Conservation (phyloP, 2,797 vertebrate genomes). For the Danio aesculapii region DNA sequence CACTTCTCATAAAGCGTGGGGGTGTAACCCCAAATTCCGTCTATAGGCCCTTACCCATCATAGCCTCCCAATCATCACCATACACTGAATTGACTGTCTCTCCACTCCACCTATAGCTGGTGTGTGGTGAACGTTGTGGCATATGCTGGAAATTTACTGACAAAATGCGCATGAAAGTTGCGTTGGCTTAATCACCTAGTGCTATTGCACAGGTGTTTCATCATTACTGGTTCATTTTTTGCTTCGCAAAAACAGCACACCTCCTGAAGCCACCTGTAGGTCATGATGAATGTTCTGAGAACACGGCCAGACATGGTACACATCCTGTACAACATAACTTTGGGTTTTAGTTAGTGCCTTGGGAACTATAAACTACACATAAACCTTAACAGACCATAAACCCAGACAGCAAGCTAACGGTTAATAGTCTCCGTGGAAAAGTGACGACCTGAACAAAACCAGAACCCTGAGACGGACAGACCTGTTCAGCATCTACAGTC, state of each 20-base stretch:
- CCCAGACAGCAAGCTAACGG: conserved; percentile 10
- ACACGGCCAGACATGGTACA: conserved; percentile 21
- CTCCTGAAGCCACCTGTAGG: conserved; percentile 34
- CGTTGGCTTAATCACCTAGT: too few relatives aligned
- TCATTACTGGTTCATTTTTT: conserved; percentile 20
- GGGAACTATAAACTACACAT: conserved; percentile 36
- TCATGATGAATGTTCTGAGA: conserved; percentile 21
- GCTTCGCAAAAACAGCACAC: conserved; percentile 17
- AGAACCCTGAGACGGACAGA: conserved; percentile 7
- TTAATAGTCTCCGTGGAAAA: not conserved
- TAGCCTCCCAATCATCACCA: too few relatives aligned
- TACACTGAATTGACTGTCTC: too few relatives aligned
- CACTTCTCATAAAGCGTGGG: too few relatives aligned
- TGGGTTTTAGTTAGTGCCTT: conserved; percentile 1
- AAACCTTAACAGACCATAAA: conserved; percentile 14
- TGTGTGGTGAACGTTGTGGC: too few relatives aligned
- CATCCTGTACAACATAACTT: conserved; percentile 13
- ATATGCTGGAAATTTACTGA: too few relatives aligned
- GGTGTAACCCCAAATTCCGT: too few relatives aligned
- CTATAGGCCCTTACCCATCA: too few relatives aligned
- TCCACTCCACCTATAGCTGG: too few relatives aligned
- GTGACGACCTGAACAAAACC: conserved; percentile 27
- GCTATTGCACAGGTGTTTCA: too few relatives aligned
- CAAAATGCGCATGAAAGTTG: too few relatives aligned
- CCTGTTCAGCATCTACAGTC: not conserved